Conservation (phyloP, 2,113 vertebrate genomes). For the Xerus inauris region DNA sequence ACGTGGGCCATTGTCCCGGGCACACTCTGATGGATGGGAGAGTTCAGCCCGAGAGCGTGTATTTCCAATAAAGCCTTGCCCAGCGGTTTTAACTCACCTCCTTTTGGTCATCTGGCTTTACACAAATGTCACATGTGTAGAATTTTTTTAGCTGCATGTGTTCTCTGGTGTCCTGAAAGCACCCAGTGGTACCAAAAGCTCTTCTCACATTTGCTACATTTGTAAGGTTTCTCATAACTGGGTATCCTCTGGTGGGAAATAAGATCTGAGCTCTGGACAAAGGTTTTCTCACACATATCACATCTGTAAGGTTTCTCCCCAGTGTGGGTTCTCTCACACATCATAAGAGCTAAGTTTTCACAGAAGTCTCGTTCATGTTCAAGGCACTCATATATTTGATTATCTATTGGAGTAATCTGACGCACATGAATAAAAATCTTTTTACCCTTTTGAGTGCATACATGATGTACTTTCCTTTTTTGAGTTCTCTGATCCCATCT, state of each 20-base stretch:
- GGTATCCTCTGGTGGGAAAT: slow-evolving; percentile 79
- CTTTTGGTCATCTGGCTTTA: too few relatives aligned
- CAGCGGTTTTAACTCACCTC: too few relatives aligned
- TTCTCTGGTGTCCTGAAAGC: slow-evolving; percentile 80
- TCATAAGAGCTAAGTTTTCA: slow-evolving; percentile 75
- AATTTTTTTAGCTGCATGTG: slow-evolving; percentile 81
- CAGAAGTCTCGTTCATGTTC: slow-evolving; percentile 68
- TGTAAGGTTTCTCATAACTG: slow-evolving; percentile 79
- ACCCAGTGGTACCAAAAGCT: slow-evolving; percentile 79
- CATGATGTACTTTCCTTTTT: slow-evolving; percentile 69
- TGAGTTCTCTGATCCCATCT: slow-evolving; percentile 74
- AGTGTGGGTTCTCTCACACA: slow-evolving; percentile 73
- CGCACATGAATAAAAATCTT: slow-evolving; percentile 75
- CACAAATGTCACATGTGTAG: slow-evolving; percentile 79
- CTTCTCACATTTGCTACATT: slow-evolving; percentile 82
- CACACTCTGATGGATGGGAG: too few relatives aligned
- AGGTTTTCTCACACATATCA: slow-evolving; percentile 82
- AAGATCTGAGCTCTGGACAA: slow-evolving; percentile 75
- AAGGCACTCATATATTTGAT: slow-evolving; percentile 74
- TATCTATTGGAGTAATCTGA: slow-evolving; percentile 71
- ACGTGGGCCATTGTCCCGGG: too few relatives aligned
- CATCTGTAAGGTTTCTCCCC: slow-evolving; percentile 73
- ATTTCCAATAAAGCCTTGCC: too few relatives aligned
- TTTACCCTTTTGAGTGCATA: slow-evolving; percentile 69
- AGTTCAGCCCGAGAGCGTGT: too few relatives aligned